Base-by-base conservation (phyloP, 2,113 vertebrate species). In the Gracilinanus agilis region DNA sequence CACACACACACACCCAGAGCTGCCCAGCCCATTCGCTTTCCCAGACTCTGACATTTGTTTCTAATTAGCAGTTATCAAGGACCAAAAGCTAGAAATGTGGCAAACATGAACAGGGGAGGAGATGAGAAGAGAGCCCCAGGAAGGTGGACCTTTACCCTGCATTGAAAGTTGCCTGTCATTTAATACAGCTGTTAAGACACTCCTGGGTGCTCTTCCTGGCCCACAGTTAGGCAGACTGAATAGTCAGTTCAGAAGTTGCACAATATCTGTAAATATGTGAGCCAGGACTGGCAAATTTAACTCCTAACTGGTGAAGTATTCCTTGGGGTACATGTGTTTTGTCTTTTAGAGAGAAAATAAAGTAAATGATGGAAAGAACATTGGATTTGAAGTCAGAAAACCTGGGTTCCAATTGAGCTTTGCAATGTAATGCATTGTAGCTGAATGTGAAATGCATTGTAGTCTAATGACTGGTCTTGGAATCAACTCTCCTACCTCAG, bases 141-240 rank as follows among this genome's bases (percentile, higher is more conserved):
- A 40, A 83, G n/a, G 67, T 83, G n/a, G 34, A 40, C n/a, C 67
- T 83, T 83, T 83, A 16, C 67, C 67, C 67, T 83, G 67, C 67
- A 83, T 83, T 83, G n/a, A 83, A 83, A 83, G 67, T 83, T 83
- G 67, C 67, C 67, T 40, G 67, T 83, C 67, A 83, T 83, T 75
- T 75, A 75, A 75, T 75, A 75, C 67, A 40, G 16, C 67, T 75
- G 34, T 75, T 40, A 83, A 83, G 67, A 83, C 67, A 40, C 67
- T 83, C 67, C 67, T 83, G 67, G 67, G 67, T 83, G 16, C 67
- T 83, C 34, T 16, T 23, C 40, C 34, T 83, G 40, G 67, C 67
- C 67, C 40, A 83, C 34, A 7, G n/a, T 40, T 83, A 3, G n/a
- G 49, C 49, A 49, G 49, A 16, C n/a, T 75, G 61, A 75, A n/a